Percentiles rank a stretch among this genome's conserved stretches.
These are phyloP conservation scores for Parapristionchus giblindavisi DNA, from an alignment of 2,888 invertebrate genomes.

Conservation along the genomic window DNA sequence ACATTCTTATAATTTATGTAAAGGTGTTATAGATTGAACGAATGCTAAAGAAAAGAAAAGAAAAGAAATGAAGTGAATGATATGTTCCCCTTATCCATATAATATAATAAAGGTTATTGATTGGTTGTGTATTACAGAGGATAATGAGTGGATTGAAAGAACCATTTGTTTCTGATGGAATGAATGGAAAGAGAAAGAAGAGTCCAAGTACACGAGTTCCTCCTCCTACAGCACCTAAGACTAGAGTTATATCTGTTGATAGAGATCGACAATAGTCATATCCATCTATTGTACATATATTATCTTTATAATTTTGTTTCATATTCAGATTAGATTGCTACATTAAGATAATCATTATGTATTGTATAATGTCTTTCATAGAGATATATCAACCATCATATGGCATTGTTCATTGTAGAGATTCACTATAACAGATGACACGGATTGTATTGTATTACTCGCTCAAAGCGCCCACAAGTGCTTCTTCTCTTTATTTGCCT, in stretches of 20 bases:
- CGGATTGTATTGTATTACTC: constrained; percentile 24
- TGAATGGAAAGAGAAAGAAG: constrained; percentile 34
- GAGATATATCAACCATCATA: too few species aligned
- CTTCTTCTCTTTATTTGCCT: constrained; percentile 29
- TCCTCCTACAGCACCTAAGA: constrained; percentile 59
- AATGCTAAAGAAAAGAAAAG: too few species aligned
- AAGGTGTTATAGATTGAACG: too few species aligned
- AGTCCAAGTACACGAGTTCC: constrained; percentile 44
- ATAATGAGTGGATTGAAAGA: constrained; percentile 49
- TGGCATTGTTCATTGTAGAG: neutral
- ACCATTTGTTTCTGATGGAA: constrained; percentile 39
- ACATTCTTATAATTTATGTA: constrained; percentile 5
- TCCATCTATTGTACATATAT: constrained; percentile 21
- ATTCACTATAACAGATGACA: constrained; percentile 1
- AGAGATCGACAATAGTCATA: constrained; percentile 47
- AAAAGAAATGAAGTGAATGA: too few species aligned
- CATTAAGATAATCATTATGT: too few species aligned
- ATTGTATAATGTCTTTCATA: too few species aligned
- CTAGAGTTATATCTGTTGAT: constrained; percentile 51
- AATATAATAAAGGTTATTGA: too few species aligned
- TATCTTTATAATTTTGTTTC: neutral
- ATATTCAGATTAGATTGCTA: neutral
- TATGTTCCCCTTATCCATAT: too few species aligned
- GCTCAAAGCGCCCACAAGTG: constrained; percentile 31
- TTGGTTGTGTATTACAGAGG: neutral